Evolutionary conservation across 1,140 invertebrate species (phyloP), one percentile per base, ranked within the genome.

Genomic region (Akabosia matsudoensis): DNA sequence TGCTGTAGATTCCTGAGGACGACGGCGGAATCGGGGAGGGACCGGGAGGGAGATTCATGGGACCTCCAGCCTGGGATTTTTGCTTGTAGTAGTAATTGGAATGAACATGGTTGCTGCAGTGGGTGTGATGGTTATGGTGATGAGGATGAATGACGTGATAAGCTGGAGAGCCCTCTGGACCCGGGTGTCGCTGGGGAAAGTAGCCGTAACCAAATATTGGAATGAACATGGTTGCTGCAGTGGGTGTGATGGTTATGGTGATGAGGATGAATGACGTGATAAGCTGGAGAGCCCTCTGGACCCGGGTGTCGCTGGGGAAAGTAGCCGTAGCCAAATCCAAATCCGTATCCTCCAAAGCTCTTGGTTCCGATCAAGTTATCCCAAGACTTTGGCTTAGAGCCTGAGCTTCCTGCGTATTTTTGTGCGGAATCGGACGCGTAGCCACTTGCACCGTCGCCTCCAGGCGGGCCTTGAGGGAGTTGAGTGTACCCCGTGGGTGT

Each of bases 341-440:
- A 82, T 61, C 82, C 82, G 74, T 82, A 81, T 67, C 82, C 82
- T 73, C 79, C 82, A 81, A 79, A 81, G n/a, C 73, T 79, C 72
- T 79, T 79, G 10, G 79, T 81, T 13, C 30, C 64, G 24, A 80
- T 77, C 16, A 81, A 24, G 61, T 79, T 81, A 74, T 81, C 80
- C 80, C 80, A 81, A 10, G 78, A 79, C 61, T 79, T 81, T 31
- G 80, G 78, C 51, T 79, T 74, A 4, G 67, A 52, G 73, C 33
- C 16, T 74, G 74, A 34, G 73, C 75, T 24, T 74, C 75, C 33
- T 72, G 75, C 73, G 76, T 45, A 73, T 22, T 77, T 74, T 37
- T 78, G 76, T 26, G 79, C 30, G 28, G 3, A 4, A n/a, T 67
- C 61, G 28, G 61, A 67, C 1, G 22, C 28, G 30, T 31, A 67